Evolutionary conservation across 2,113 vertebrate genomes (phyloP).

Genomic region (Ictalurus furcatus): DNA sequence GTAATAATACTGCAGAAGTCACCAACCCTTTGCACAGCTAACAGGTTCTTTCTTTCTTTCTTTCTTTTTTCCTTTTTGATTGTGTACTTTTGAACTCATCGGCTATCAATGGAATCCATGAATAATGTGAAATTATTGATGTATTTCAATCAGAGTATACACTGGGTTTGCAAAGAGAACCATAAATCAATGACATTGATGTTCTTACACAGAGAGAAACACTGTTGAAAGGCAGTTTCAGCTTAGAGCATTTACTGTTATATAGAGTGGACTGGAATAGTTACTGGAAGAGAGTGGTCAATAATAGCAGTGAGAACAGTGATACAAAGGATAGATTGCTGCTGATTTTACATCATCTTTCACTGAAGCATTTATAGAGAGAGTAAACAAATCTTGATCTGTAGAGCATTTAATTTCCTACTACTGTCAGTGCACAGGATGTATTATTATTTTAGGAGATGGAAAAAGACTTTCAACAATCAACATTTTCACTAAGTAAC

Average conservation of each 20-base stretch:
- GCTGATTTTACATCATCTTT: conserved; percentile 43
- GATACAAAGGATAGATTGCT: conserved; percentile 52
- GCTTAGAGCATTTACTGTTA: conserved; percentile 52
- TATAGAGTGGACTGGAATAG: conserved; percentile 11
- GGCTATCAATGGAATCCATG: conserved; percentile 41
- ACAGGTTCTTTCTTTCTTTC: conserved; percentile 17
- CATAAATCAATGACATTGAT: conserved; percentile 56
- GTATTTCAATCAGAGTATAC: conserved; percentile 46
- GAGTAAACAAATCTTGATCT: conserved; percentile 53
- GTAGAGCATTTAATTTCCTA: conserved; percentile 52
- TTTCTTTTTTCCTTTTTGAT: neutral
- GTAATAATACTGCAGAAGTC: conserved; percentile 4
- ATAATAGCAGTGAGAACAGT: conserved; percentile 46
- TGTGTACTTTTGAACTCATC: conserved; percentile 26
- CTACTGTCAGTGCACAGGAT: conserved; percentile 27
- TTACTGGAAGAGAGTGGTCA: conserved; percentile 34
- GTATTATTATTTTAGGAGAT: conserved; percentile 26
- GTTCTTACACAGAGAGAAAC: conserved; percentile 42
- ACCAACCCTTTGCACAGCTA: neutral
- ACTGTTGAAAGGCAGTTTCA: conserved; percentile 46
- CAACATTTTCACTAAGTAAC: neutral
- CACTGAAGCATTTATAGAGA: conserved; percentile 42
- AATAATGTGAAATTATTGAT: conserved; percentile 52
- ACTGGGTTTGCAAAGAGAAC: conserved; percentile 41
- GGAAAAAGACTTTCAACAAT: conserved; percentile 1